Evolutionary conservation across 2,888 invertebrate species (phyloP), one percentile per base, ranked within the genome.

Genomic region (Hypsopygia costalis): DNA sequence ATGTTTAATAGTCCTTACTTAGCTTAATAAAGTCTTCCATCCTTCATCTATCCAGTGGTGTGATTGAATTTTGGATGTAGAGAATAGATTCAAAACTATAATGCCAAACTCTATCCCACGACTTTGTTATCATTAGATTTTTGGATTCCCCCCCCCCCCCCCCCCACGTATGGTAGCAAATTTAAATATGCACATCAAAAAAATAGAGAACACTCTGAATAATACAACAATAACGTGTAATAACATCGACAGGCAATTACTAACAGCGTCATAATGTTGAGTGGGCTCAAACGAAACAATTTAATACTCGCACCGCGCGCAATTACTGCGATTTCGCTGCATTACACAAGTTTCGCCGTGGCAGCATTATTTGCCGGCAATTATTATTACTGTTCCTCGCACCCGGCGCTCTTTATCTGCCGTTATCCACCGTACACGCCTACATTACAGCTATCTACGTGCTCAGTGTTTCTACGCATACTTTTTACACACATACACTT

Each of bases 281-380:
- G 11, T 9, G 25, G n/a, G 25, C 25, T 10, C 8, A 28, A 48
- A 48, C 44, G 42, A 41, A 52, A 52, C 54, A 48, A 50, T 58
- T 52, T 47, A 43, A 50, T 52, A 44, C 44, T 51, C 44, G 50
- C 46, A 48, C 30, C 36, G 11, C 36, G 8, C 47, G 41, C 52
- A 59, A 53, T 59, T 58, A 57, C 49, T 55, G 43, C 47, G 51
- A 54, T 59, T 54, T 47, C 43, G 30, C 43, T 38, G 58, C 46
- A 55, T 51, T 52, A 54, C 49, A 36, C 40, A 52, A 51, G 46
- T 49, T 55, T 53, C 41, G 44, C 50, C 40, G 38, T 36, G 34
- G 28, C 37, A 30, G 39, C 43, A 50, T 47, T 52, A 52, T 52
- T 43, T 44, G 46, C 31, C 25, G 36, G 49, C 50, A 46, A 52